A percentile compares a stretch with the other conserved stretches of the same genome.
These are phyloP conservation scores for Mya arenaria DNA, from an alignment of 1,140 invertebrate species.

Conservation along the genomic window DNA sequence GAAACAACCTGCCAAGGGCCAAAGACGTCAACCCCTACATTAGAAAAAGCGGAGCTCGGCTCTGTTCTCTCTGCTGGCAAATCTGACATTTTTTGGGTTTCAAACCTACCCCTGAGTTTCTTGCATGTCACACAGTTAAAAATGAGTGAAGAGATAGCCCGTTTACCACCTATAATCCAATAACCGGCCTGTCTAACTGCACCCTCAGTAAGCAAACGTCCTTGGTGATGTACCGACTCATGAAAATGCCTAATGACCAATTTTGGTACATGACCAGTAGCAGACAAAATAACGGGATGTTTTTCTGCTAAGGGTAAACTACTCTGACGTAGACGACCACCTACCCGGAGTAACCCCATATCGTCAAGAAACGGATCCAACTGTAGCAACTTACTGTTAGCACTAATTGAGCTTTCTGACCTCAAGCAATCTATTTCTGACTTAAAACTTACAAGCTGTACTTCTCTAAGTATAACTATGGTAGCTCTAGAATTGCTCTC, in stretches of 20 bases:
- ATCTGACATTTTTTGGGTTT: slow-evolving; percentile 12
- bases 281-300: background rate
- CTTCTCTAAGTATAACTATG: background rate
- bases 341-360: background rate
- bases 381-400: background rate
- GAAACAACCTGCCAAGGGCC: slow-evolving; percentile 17
- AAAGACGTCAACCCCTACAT: slow-evolving; percentile 14
- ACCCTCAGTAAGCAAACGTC: slow-evolving; percentile 21
- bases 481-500: background rate
- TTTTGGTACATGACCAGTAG: background rate
- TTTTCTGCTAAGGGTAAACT: background rate
- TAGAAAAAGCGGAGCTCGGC: too few relatives aligned
- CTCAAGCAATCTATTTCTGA: slow-evolving; percentile 2
- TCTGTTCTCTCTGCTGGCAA: background rate
- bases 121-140: slow-evolving; percentile 13
- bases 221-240: slow-evolving; percentile 13
- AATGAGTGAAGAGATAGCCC: slow-evolving; percentile 1
- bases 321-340: background rate
- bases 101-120: background rate
- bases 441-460: slow-evolving; percentile 24
- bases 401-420: background rate
- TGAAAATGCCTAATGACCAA: slow-evolving; percentile 5
- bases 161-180: slow-evolving; percentile 51
- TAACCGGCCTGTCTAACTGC: slow-evolving; percentile 37
- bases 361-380: slow-evolving; percentile 10